phyloP scores from a whole-genome alignment of 2,113 vertebrate genomes.

The Psilopsiagon aurifrons region DNA sequence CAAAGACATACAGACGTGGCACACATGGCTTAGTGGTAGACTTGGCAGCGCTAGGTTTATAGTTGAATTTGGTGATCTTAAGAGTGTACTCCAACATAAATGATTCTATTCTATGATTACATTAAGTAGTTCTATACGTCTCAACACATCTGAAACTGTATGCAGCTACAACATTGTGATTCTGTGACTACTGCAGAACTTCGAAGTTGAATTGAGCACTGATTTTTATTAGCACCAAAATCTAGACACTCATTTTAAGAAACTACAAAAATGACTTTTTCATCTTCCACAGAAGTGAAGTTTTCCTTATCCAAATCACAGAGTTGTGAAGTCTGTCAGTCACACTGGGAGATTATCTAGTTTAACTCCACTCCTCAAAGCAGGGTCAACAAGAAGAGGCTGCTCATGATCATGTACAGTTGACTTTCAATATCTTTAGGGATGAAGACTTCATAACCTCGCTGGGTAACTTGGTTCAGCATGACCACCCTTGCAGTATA shows the following conservation, averaged over 20 bases:
- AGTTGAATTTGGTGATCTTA: not conserved
- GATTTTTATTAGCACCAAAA: not conserved
- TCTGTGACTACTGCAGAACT: not conserved
- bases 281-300: not conserved
- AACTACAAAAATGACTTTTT: not conserved
- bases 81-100: not conserved
- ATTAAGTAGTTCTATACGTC: not conserved
- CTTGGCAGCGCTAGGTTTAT: not conserved
- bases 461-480: not conserved
- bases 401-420: not conserved
- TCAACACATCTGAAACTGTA: not conserved
- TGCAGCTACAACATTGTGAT: not conserved
- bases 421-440: not conserved
- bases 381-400: not conserved
- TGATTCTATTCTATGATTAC: not conserved
- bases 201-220: not conserved
- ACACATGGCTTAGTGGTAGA: not conserved
- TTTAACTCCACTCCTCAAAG: not conserved
- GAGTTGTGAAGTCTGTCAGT: not conserved
- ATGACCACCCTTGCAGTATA: not conserved
- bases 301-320: not conserved
- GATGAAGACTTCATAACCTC: not conserved
- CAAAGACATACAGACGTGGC: not conserved
- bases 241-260: not conserved
- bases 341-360: not conserved